Base-by-base conservation (phyloP, 2,888 invertebrate species). In the Eupeodes latifasciatus region DNA sequence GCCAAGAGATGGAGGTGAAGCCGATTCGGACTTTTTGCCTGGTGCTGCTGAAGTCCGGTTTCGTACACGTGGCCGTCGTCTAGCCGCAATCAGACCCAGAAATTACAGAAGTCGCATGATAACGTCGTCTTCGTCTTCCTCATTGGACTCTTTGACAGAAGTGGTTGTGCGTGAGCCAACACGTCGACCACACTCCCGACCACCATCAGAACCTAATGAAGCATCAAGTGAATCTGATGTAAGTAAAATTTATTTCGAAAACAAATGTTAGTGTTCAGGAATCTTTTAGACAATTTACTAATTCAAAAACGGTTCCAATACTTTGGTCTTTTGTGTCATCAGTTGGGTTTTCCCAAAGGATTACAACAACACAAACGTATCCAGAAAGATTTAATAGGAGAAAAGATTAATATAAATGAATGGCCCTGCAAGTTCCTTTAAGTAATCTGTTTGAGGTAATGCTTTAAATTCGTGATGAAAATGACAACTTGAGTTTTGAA, bases 71-170 rank as follows among this genome's bases (percentile, higher is more conserved):
- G 69, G 74, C 47, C 64, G 82, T 61, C 67, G 85, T 10, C 27
- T 34, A 34, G 27, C 71, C 0, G 74, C 67, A 12, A 51, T 47
- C 0, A 71, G 86, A 27, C 85, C 81, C 14, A 77, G 89, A n/a
- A 89, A 89, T 47, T 90, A 90, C 49, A 81, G 90, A 49, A 78
- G 71, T 49, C 89, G 83, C 9, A 80, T 85, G 49, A 71, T 86
- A 16, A 59, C 86, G 1, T 89, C 89, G 9, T 90, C 90, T 2
- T 89, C 90, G 4, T 90, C 90, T 0, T 87, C 87, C 3, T 84
- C 87, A 1, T 84, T 83, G 2, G 89, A 89, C 14, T 75, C 86
- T 0, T 36, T 89, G 14, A 78, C 78, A 11, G 85, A 82, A 47
- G 79, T 81, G 10, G 57, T 83, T 7, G 59, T 89, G 10, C 57